These are phyloP conservation scores for Psittacula echo DNA, from an alignment of 2,797 vertebrate species.

Conservation along the genomic window DNA sequence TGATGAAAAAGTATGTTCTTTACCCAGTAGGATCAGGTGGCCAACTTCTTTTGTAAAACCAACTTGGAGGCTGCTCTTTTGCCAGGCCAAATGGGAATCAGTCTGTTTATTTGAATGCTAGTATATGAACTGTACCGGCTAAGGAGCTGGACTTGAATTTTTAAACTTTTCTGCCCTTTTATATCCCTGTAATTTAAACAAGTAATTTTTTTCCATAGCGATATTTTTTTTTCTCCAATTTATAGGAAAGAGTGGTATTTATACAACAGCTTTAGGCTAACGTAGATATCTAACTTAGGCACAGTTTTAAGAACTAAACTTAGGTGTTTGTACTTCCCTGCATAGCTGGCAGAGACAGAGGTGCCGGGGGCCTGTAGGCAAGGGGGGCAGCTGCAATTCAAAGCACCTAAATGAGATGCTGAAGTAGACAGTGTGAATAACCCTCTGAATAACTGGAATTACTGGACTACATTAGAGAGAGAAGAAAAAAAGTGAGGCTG, in stretches of 20 bases:
- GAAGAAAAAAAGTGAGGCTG: constrained; percentile 45
- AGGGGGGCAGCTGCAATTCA: background rate
- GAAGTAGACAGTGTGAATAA: constrained; percentile 41
- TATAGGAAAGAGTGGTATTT: constrained; percentile 22
- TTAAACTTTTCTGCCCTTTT: constrained; percentile 36
- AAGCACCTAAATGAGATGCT: constrained; percentile 45
- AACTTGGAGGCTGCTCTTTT: background rate
- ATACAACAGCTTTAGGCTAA: constrained; percentile 25
- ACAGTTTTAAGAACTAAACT: constrained; percentile 20
- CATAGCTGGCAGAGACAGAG: background rate
- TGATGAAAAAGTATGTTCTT: background rate
- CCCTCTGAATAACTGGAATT: constrained; percentile 35
- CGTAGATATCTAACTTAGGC: constrained; percentile 6
- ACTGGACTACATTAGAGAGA: constrained; percentile 41
- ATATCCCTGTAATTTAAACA: constrained; percentile 35
- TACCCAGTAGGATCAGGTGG: constrained; percentile 22
- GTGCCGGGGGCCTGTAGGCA: background rate
- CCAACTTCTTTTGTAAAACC: background rate
- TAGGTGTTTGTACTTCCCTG: constrained; percentile 29
- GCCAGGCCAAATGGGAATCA: background rate
- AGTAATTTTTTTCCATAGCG: constrained; percentile 25
- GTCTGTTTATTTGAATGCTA: constrained; percentile 45
- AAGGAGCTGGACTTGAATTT: constrained; percentile 43
- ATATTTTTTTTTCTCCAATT: background rate
- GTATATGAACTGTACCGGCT: constrained; percentile 4